phyloP scores from a whole-genome alignment of 2,888 invertebrate genomes.

The Drosophila kokeensis region DNA sequence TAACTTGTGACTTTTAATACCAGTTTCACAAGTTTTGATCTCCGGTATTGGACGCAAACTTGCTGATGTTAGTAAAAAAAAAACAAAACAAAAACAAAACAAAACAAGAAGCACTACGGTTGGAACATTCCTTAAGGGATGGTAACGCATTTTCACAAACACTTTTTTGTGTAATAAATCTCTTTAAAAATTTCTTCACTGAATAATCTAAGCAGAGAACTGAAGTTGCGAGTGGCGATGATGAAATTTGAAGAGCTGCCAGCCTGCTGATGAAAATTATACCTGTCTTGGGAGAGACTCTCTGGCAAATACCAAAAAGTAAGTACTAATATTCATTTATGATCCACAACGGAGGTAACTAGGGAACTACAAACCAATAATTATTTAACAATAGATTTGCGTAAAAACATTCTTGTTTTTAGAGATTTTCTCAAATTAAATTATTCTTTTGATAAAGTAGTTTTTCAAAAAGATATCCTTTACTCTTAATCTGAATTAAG shows the following conservation, averaged over 20 bases:
- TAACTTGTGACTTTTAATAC: conserved; percentile 86
- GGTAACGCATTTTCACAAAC: neutral
- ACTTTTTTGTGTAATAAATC: neutral
- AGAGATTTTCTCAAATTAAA: neutral
- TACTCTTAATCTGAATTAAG: neutral
- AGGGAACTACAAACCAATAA: neutral
- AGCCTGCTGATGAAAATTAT: neutral
- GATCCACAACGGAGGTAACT: neutral
- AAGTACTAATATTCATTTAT: neutral
- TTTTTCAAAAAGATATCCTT: neutral
- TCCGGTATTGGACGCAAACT: conserved; percentile 86
- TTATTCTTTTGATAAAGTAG: neutral
- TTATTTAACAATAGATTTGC: neutral
- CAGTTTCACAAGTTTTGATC: conserved; percentile 86
- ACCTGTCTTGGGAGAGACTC: neutral
- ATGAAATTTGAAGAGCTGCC: neutral
- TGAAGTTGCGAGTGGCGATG: neutral
- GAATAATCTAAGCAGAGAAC: neutral
- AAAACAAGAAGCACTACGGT: neutral
- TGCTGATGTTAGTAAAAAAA: conserved; percentile 80
- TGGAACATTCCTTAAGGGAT: conserved; percentile 5
- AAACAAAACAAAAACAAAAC: neutral
- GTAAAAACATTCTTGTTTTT: neutral
- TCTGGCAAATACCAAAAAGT: neutral
- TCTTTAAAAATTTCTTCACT: neutral